Base-by-base conservation (phyloP, 2,113 vertebrate species). In the Mungos mungo region DNA sequence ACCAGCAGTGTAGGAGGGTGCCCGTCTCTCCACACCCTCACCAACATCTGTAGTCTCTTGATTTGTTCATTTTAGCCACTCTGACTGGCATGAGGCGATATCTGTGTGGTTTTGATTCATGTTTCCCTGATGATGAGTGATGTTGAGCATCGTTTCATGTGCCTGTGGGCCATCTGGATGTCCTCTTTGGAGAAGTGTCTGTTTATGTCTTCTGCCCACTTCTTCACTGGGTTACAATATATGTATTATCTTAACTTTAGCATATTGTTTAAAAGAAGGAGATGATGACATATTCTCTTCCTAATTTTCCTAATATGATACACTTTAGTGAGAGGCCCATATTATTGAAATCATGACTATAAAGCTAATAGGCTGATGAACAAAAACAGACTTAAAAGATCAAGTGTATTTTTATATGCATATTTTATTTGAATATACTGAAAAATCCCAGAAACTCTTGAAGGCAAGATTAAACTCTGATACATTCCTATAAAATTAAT, bases 401-500 rank as follows among this genome's bases (percentile, higher is more conserved):
- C 25, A 76, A 82, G 4, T n/a, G 14, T 66, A 68, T 52, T 87
- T 80, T 90, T 90, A 74, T 76, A 52, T 80, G 11, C 41, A 13
- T 47, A 90, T 57, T 66, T 91, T 72, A 87, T 35, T 86, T n/a
- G 57, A 68, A 76, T 68, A 74, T 8, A 80, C 6, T 86, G 4
- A 90, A 33, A 97, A 80, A 77, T 68, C 35, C 29, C 33, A 90
- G 29, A 90, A 93, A 81, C 25, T 93, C 35, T 41, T 90, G 14
- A 90, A 87, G 31, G 21, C 47, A 74, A 90, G 29, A 45, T 77
- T 57, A 87, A 81, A 63, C 25, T 29, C 45, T 33, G 88, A 96
- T 79, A 45, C 11, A 21, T 86, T 52, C 3, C 7, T 68, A 76
- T 89, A 71, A 69, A 93, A 66, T 90, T 74, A 72, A 25, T 71